Evolutionary conservation across 2,113 vertebrate genomes (phyloP), one percentile per base, ranked within the genome.

Genomic region (Uria lomvia): DNA sequence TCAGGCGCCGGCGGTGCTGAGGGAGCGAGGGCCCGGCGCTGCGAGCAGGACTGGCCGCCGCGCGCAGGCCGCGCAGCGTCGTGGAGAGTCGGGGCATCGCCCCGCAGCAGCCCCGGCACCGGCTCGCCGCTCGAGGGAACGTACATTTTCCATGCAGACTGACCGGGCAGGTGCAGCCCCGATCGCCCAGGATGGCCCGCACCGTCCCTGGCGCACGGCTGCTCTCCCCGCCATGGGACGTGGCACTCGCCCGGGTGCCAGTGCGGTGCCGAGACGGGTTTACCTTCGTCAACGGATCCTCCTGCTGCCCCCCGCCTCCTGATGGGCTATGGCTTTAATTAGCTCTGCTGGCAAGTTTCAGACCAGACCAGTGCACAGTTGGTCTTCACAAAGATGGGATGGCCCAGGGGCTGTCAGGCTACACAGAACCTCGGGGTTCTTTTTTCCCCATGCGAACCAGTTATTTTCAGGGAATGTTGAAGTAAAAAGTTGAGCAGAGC

Each of bases 81-180:
- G 0, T 3, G 38, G 38, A 3, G 16, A 27, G 53, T 23, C 10
- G 1, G 30, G 55, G 45, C 47, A 5, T 13, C 29, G 6, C 6
- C 70, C 49, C 21, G 3, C 62, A 14, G 22, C 43, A 17, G 29
- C 47, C 17, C 15, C 9, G 5, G 17, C 34, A 3, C 13, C 3
- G 1, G 36, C 58, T 45, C 10, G 1, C 34, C 34, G 32, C 20
- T 20, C 20, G 5, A 12, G 56, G 5, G 56, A n/a, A 15, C 9
- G 68, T 32, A 20, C 2, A 12, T 50, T 91, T n/a, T 22, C 24
- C 32, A 14, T 49, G 8, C 38, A 43, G 56, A 27, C 4, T 3
- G 1, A 13, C 34, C 1, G 47, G 29, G 67, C 5, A 0, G 13
- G 0, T 42, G 49, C 30, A 72, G 52, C 36, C 47, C 67, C 0